Percentiles rank a stretch among this genome's conserved stretches.
These are phyloP conservation scores for Portunus trituberculatus DNA, from an alignment of 1,140 invertebrate species.

Conservation along the genomic window DNA sequence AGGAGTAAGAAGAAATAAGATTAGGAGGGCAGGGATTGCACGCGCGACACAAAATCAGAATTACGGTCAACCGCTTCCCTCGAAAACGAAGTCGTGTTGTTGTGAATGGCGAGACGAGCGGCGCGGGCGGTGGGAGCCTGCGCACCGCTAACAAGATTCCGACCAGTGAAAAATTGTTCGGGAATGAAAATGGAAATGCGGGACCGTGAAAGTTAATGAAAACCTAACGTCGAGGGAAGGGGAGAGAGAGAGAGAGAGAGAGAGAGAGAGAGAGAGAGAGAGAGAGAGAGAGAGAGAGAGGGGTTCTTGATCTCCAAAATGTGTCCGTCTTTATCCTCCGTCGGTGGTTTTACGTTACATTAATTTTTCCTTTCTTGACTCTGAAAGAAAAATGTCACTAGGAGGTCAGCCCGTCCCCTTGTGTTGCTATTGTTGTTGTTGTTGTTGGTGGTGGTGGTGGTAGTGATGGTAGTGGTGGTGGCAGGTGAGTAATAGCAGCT, in stretches of 20 bases:
- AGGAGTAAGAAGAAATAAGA: not conserved
- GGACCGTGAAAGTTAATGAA: not conserved
- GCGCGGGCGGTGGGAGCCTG: not conserved
- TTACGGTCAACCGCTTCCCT: no score
- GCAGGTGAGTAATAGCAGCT: no score
- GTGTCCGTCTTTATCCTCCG: not conserved
- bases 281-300: no score
- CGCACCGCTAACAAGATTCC: not conserved
- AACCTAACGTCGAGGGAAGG: not conserved
- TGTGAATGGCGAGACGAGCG: no score
- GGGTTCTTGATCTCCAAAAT: no score
- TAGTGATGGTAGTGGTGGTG: no score
- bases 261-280: not conserved
- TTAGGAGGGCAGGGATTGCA: not conserved
- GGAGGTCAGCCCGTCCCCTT: not conserved
- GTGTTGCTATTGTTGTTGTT: not conserved
- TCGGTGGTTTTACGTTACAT: not conserved
- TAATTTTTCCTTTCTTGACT: not conserved
- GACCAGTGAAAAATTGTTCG: not conserved
- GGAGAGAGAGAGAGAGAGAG: not conserved
- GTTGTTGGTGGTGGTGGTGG: not conserved
- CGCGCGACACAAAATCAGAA: no score
- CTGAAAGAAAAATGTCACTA: not conserved
- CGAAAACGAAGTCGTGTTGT: no score
- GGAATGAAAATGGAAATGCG: constrained; percentile 13